Percentiles rank a stretch among this genome's conserved stretches.
Evolutionary conservation across 2,888 invertebrate species (phyloP).

Genomic region (Stramonita haemastoma): DNA sequence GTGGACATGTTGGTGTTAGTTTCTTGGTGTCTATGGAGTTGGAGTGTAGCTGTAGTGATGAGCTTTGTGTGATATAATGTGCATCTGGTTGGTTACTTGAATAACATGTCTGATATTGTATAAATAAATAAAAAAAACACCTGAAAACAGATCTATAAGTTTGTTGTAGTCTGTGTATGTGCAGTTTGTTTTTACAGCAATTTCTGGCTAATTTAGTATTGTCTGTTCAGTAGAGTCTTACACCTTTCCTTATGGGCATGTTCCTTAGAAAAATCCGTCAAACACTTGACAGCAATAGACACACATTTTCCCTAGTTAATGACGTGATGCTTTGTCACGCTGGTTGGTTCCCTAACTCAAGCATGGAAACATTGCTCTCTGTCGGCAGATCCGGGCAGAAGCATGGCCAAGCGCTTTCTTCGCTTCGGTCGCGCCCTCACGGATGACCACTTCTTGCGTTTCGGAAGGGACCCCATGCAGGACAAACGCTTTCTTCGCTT

Average conservation of each 20-base stretch:
- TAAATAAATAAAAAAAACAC: no score
- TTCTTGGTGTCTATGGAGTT: not conserved
- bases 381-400: conserved; percentile 2
- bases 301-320: no score
- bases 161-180: no score
- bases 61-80: no score
- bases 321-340: not conserved
- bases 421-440: conserved; percentile 63
- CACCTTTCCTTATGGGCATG: not conserved
- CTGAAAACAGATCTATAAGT: no score
- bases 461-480: conserved; percentile 42
- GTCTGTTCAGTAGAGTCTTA: no score
- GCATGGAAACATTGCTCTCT: not conserved
- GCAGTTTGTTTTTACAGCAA: no score
- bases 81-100: no score
- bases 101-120: no score
- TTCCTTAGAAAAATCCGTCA: not conserved
- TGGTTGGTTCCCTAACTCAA: not conserved
- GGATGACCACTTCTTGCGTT: conserved; percentile 62
- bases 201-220: no score
- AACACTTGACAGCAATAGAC: no score
- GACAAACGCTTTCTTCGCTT: conserved; percentile 67
- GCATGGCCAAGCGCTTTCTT: conserved; percentile 61
- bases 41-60: not conserved
- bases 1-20: not conserved